These are phyloP conservation scores for Nasua narica DNA, from an alignment of 2,797 vertebrate species.

Conservation along the genomic window DNA sequence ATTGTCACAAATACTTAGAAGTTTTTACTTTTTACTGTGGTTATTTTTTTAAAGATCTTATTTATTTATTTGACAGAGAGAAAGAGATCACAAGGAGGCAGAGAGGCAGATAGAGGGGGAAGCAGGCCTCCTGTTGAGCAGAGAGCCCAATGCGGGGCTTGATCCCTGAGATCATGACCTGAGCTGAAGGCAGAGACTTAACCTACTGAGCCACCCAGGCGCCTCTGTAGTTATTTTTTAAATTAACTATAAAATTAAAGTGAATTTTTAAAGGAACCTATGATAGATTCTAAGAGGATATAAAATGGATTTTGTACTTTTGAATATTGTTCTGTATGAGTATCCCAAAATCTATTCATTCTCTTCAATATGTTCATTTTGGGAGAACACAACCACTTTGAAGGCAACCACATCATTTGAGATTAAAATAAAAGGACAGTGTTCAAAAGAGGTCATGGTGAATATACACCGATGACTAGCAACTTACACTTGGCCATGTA, in stretches of 20 bases:
- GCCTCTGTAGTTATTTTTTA: background rate
- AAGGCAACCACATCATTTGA: background rate
- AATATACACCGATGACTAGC: background rate
- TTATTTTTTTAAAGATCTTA: constrained; percentile 1
- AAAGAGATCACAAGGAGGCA: too few relatives aligned
- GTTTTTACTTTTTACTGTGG: background rate
- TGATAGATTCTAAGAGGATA: background rate
- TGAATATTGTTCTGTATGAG: background rate
- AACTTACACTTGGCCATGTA: background rate
- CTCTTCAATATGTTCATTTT: background rate
- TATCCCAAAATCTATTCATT: background rate
- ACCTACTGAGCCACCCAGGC: background rate
- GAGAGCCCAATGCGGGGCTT: too few relatives aligned
- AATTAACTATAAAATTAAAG: background rate
- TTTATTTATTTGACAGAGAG: background rate
- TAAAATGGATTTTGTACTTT: constrained; percentile 25
- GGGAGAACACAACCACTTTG: background rate
- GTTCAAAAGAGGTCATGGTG: background rate
- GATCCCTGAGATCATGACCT: background rate
- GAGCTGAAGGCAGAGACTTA: background rate
- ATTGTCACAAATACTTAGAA: background rate
- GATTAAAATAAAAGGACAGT: background rate
- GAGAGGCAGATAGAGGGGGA: too few relatives aligned
- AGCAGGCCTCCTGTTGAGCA: too few relatives aligned
- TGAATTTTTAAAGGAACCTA: background rate